Evolutionary conservation across 2,797 vertebrate genomes (phyloP).

Genomic region (Hoplostethus atlanticus): DNA sequence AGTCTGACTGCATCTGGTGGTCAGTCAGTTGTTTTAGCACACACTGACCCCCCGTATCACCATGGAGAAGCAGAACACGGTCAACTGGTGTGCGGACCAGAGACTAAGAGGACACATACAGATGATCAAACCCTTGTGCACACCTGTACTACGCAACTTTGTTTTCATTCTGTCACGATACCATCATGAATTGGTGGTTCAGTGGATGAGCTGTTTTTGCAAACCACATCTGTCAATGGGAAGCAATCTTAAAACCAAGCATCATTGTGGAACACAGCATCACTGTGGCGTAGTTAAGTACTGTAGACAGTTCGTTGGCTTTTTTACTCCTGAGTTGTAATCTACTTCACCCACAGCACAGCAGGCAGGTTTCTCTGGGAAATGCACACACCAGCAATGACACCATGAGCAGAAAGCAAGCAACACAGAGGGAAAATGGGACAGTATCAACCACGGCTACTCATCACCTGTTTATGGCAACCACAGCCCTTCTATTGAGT

Average conservation of each 20-base stretch:
- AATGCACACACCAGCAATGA: constrained; percentile 50
- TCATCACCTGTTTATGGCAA: constrained; percentile 44
- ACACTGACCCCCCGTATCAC: constrained; percentile 29
- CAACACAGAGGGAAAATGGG: constrained; percentile 32
- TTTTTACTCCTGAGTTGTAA: constrained; percentile 8
- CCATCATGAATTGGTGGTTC: not conserved
- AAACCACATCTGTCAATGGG: constrained; percentile 1
- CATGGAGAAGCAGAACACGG: constrained; percentile 40
- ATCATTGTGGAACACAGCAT: not conserved
- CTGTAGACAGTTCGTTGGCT: not conserved
- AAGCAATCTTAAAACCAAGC: not conserved
- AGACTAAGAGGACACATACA: not conserved
- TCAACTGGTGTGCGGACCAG: constrained; percentile 42
- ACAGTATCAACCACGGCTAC: constrained; percentile 59
- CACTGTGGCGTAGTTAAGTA: not conserved
- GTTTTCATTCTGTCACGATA: not conserved
- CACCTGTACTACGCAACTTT: not conserved
- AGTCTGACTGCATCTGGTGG: constrained; percentile 44
- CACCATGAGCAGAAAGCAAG: constrained; percentile 66
- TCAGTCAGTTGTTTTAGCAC: constrained; percentile 40
- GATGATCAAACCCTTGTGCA: constrained; percentile 2
- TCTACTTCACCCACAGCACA: constrained; percentile 15
- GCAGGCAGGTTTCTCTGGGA: constrained; percentile 30
- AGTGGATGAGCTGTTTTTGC: not conserved
- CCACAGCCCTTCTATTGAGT: constrained; percentile 5